Conservation (phyloP, 2,113 vertebrate species). For the Meriones unguiculatus region DNA sequence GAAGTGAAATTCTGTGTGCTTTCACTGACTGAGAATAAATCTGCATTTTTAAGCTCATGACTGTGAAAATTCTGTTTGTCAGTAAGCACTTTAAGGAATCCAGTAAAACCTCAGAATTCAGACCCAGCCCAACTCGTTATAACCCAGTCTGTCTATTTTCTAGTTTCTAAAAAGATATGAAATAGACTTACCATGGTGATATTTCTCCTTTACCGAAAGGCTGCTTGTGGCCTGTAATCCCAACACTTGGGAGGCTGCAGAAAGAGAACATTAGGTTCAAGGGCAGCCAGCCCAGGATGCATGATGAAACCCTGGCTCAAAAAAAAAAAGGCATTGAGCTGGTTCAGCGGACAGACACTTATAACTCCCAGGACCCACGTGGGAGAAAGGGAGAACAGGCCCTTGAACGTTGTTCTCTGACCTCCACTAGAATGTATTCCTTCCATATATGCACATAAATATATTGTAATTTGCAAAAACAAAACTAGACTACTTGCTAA, state of each 20-base stretch:
- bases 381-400: no score
- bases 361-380: background rate
- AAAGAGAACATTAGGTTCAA: background rate
- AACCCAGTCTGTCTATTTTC: background rate
- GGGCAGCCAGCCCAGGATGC: background rate
- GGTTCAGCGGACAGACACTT: background rate
- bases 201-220: slow-evolving; percentile 44
- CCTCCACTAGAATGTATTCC: accelerated
- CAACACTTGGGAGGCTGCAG: background rate
- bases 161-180: slow-evolving; percentile 31
- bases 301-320: background rate
- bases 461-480: background rate
- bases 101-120: background rate
- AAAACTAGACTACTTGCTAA: slow-evolving; percentile 10
- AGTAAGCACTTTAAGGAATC: slow-evolving; percentile 29
- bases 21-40: slow-evolving; percentile 1
- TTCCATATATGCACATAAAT: background rate
- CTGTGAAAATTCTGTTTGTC: slow-evolving; percentile 26
- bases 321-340: background rate
- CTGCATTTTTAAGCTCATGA: slow-evolving; percentile 31
- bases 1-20: background rate
- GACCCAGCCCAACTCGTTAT: background rate
- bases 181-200: slow-evolving; percentile 34
- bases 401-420: background rate
- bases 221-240: background rate